These are phyloP conservation scores for Dolichoris vasculosae DNA, from an alignment of 1,140 invertebrate species.

Conservation along the genomic window DNA sequence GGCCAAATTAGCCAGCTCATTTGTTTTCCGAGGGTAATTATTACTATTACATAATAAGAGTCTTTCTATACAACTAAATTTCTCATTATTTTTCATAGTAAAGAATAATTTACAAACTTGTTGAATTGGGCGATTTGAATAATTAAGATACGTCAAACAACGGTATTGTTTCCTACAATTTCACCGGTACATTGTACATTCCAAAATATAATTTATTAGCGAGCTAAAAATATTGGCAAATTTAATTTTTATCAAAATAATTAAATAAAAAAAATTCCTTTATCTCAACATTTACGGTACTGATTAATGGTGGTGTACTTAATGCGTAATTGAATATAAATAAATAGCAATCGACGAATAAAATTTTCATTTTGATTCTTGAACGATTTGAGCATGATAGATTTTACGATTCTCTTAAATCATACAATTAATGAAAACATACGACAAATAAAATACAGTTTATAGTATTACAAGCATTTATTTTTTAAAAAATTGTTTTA, in stretches of 20 bases:
- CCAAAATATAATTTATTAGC: no score
- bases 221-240: no score
- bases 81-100: neutral
- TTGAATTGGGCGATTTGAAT: neutral
- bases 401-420: neutral
- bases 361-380: neutral
- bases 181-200: no score
- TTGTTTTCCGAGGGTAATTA: constrained; percentile 32
- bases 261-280: no score
- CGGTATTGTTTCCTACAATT: neutral
- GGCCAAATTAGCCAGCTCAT: constrained; percentile 40
- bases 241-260: no score
- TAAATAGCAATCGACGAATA: neutral
- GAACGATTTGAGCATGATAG: neutral
- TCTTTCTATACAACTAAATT: neutral
- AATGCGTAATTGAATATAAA: neutral
- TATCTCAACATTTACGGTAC: neutral
- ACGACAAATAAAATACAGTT: neutral
- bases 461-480: neutral
- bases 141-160: neutral
- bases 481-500: no score
- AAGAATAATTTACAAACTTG: neutral
- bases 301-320: neutral
- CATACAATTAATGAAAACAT: neutral
- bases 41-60: neutral